These are phyloP conservation scores for Anolis apletophallus DNA, from an alignment of 2,797 vertebrate genomes.

Conservation along the genomic window DNA sequence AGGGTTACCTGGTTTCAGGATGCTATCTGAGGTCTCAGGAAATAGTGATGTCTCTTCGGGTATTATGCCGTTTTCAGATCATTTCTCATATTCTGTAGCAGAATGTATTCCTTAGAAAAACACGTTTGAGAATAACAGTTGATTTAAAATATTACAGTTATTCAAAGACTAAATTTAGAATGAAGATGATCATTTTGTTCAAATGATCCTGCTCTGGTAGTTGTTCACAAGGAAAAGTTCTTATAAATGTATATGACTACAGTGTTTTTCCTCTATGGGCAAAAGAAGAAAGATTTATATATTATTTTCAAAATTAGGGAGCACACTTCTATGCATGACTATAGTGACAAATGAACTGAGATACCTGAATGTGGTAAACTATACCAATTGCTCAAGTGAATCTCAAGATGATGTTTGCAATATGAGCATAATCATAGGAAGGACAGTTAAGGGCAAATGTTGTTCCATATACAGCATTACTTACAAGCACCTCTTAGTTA, in stretches of 20 bases:
- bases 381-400: background rate
- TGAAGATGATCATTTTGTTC: background rate
- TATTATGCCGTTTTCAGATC: no score
- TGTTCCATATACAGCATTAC: background rate
- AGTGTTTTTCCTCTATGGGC: background rate
- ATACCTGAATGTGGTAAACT: background rate
- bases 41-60: no score
- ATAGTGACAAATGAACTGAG: background rate
- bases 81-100: no score
- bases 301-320: background rate
- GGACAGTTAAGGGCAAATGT: background rate
- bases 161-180: background rate
- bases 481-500: background rate
- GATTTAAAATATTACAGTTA: background rate
- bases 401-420: background rate
- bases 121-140: background rate
- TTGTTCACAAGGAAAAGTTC: background rate
- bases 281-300: background rate
- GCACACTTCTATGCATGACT: background rate
- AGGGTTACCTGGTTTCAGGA: no score
- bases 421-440: background rate
- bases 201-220: background rate
- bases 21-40: no score
- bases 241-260: background rate
- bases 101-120: no score